These are phyloP conservation scores for Campoplex capitator DNA, from an alignment of 2,888 invertebrate species.

Conservation along the genomic window DNA sequence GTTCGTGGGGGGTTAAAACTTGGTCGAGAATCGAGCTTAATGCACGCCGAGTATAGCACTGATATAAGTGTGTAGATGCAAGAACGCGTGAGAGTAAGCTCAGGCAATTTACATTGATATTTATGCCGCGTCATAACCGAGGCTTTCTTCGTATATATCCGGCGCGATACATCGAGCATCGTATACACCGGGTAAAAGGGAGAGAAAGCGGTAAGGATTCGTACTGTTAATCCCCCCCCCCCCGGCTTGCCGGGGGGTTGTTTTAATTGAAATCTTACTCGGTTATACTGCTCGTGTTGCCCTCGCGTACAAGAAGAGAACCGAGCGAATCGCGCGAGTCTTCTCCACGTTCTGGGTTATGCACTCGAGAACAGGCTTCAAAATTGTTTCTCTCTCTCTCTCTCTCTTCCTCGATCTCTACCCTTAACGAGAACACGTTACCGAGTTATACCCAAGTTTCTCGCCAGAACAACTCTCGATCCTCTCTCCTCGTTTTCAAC, in stretches of 20 bases:
- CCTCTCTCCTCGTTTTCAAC: slow-evolving; percentile 38
- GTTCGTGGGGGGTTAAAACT: slow-evolving; percentile 34
- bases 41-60: slow-evolving; percentile 13
- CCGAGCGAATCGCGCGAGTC: slow-evolving; percentile 68
- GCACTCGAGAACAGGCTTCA: slow-evolving; percentile 62
- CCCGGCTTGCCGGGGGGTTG: slow-evolving; percentile 81
- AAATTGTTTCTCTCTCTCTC: slow-evolving; percentile 51
- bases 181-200: slow-evolving; percentile 48
- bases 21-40: neutral
- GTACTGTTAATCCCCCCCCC: slow-evolving; percentile 84
- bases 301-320: slow-evolving; percentile 46
- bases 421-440: slow-evolving; percentile 73
- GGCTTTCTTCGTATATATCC: slow-evolving; percentile 75
- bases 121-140: slow-evolving; percentile 85
- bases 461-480: slow-evolving; percentile 65
- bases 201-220: slow-evolving; percentile 79
- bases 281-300: slow-evolving; percentile 71
- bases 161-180: slow-evolving; percentile 66
- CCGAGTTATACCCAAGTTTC: slow-evolving; percentile 71
- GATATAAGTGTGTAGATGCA: slow-evolving; percentile 18
- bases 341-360: slow-evolving; percentile 62
- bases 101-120: slow-evolving; percentile 84
- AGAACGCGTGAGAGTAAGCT: slow-evolving; percentile 65
- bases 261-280: slow-evolving; percentile 84
- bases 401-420: slow-evolving; percentile 10